These are phyloP conservation scores for Tretioscincus oriximinensis DNA, from an alignment of 2,113 vertebrate genomes.

Conservation along the genomic window DNA sequence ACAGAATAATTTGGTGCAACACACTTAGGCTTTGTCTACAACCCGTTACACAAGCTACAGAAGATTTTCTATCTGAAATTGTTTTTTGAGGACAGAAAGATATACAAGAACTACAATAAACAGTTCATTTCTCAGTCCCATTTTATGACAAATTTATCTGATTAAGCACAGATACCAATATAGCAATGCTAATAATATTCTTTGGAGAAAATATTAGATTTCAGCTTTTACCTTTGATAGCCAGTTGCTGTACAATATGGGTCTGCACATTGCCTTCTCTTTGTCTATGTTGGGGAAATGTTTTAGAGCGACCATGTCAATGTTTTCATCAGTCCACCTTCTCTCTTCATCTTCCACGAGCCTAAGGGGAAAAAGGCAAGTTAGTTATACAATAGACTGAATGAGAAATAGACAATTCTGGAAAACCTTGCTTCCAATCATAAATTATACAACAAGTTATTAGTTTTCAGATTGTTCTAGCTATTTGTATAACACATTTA, in stretches of 20 bases:
- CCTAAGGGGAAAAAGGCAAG: conserved; percentile 62
- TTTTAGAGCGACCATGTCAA: conserved; percentile 92
- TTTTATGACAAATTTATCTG: too few relatives aligned
- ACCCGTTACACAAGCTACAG: too few relatives aligned
- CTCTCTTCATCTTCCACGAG: conserved; percentile 96
- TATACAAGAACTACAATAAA: too few relatives aligned
- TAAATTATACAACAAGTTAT: neutral
- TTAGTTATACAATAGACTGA: neutral
- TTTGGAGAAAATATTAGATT: too few relatives aligned
- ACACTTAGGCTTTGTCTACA: neutral
- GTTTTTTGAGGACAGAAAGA: too few relatives aligned
- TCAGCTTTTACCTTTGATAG: conserved; percentile 85
- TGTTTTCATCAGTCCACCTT: conserved; percentile 98
- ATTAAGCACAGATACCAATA: neutral
- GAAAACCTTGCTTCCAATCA: neutral
- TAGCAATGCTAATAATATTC: neutral
- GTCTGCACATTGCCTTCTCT: conserved; percentile 89
- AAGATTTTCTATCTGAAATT: too few relatives aligned
- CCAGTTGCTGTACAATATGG: conserved; percentile 99
- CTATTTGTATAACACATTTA: too few relatives aligned
- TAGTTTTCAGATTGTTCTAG: too few relatives aligned
- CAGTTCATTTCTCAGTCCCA: too few relatives aligned
- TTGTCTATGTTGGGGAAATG: conserved; percentile 98
- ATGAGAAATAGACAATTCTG: neutral
- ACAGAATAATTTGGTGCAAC: neutral